Evolutionary conservation across 1,140 invertebrate genomes (phyloP).

Genomic region (Drosophila oshimai): DNA sequence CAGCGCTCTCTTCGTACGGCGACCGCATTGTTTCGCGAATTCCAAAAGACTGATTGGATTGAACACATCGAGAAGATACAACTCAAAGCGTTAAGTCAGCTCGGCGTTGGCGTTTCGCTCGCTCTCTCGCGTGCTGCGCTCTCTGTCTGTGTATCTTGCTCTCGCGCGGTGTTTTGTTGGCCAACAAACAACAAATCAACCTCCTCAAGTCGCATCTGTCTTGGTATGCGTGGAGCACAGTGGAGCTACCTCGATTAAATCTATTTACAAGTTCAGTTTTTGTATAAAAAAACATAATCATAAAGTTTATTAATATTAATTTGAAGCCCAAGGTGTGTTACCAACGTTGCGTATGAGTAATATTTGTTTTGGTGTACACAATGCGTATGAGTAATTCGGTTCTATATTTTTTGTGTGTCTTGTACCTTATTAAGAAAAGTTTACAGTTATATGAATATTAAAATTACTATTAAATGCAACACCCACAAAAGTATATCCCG

Average conservation of each 20-base stretch:
- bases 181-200: conserved; percentile 53
- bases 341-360: neutral
- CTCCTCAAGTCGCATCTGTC: conserved; percentile 25
- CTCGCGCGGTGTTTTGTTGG: conserved; percentile 42
- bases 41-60: conserved; percentile 77
- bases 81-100: conserved; percentile 46
- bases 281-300: no score
- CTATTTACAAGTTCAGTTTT: neutral
- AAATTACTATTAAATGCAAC: no score
- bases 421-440: no score
- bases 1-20: conserved; percentile 67
- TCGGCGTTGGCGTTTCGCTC: conserved; percentile 54
- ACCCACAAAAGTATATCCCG: no score
- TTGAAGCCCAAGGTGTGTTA: neutral
- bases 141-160: conserved; percentile 13
- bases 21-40: conserved; percentile 79
- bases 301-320: no score
- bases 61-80: conserved; percentile 48
- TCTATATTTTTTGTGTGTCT: neutral
- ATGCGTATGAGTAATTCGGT: conserved; percentile 2
- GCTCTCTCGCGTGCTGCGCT: conserved; percentile 16
- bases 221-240: conserved; percentile 28
- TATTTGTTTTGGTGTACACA: neutral
- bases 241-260: neutral
- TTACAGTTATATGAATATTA: no score